Percentiles rank a stretch among this genome's conserved stretches.
Evolutionary conservation across 2,797 vertebrate species (phyloP).

Genomic region (Sciaenops ocellatus): DNA sequence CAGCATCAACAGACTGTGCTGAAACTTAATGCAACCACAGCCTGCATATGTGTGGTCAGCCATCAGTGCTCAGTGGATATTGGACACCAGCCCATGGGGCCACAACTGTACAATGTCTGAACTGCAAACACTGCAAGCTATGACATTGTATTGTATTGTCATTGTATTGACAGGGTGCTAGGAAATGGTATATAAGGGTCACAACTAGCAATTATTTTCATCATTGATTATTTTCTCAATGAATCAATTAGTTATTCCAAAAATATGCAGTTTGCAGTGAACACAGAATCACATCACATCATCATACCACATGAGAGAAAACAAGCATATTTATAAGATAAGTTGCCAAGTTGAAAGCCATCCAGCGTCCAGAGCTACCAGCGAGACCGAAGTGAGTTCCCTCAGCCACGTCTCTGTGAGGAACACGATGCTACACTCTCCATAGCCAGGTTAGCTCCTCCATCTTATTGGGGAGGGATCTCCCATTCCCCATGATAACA

Average conservation of each 20-base stretch:
- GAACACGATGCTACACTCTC: too few relatives aligned
- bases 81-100: neutral
- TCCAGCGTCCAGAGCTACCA: too few relatives aligned
- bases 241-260: neutral
- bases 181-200: conserved; percentile 2
- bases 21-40: conserved; percentile 15
- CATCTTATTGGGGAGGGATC: too few relatives aligned
- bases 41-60: conserved; percentile 11
- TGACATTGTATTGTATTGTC: neutral
- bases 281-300: neutral
- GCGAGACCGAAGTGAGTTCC: too few relatives aligned
- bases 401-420: too few relatives aligned
- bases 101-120: neutral
- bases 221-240: neutral
- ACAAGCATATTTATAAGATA: neutral
- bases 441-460: too few relatives aligned
- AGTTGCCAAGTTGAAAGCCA: too few relatives aligned
- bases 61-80: conserved; percentile 14
- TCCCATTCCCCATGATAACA: too few relatives aligned
- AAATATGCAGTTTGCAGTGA: neutral
- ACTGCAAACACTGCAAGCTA: neutral
- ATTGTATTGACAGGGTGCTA: conserved; percentile 9
- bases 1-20: conserved; percentile 9
- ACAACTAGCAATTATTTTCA: neutral
- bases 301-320: neutral